These are phyloP conservation scores for Phragmatobia fuliginosa DNA, from an alignment of 2,888 invertebrate genomes.

Conservation along the genomic window DNA sequence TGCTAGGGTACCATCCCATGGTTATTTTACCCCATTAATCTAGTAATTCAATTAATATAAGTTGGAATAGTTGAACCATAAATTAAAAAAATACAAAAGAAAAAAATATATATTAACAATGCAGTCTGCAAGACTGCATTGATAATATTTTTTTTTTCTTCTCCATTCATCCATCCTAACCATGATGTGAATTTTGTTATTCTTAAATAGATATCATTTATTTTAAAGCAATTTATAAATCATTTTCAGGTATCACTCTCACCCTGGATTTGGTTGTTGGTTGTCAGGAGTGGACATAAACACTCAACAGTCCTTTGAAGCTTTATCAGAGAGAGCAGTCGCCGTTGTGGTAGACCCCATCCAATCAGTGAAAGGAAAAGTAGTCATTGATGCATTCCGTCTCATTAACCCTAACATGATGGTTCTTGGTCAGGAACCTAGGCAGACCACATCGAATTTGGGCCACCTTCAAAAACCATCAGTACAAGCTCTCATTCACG, in stretches of 20 bases:
- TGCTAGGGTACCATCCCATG: too few relatives aligned
- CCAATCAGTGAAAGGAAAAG: conserved; percentile 99
- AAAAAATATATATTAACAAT: background rate
- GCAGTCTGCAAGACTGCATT: too few relatives aligned
- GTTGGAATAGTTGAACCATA: too few relatives aligned
- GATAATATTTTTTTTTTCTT: too few relatives aligned
- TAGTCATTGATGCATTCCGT: conserved; percentile 99
- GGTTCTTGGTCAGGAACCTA: conserved; percentile 99
- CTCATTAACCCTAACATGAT: conserved; percentile 99
- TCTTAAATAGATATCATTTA: too few relatives aligned
- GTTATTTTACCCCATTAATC: too few relatives aligned
- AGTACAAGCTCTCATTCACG: conserved; percentile 99
- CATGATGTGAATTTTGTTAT: too few relatives aligned
- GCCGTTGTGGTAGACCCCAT: conserved; percentile 99
- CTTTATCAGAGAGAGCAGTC: conserved; percentile 98
- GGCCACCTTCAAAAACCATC: conserved; percentile 99
- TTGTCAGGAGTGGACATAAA: conserved; percentile 99
- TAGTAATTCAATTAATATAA: too few relatives aligned
- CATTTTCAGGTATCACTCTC: conserved; percentile 95
- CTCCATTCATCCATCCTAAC: too few relatives aligned
- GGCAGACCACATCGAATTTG: conserved; percentile 99
- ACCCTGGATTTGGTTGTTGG: conserved; percentile 99
- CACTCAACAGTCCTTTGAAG: conserved; percentile 99
- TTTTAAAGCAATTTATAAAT: background rate
- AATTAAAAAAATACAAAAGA: background rate